phyloP scores from a whole-genome alignment of 1,140 invertebrate genomes.

The Pogonomyrmex californicus region DNA sequence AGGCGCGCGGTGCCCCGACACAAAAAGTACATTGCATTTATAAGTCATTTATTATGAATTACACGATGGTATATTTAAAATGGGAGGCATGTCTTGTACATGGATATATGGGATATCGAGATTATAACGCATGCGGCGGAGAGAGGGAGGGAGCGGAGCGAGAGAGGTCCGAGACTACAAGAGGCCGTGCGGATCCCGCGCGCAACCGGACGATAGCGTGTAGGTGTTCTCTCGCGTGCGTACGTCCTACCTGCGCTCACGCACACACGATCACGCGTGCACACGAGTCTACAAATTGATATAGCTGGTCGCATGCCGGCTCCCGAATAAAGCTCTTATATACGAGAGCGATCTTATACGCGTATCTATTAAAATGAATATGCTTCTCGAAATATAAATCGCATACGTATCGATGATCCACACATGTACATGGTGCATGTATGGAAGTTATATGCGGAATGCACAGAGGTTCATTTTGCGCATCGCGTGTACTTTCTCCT shows the following conservation, averaged over 20 bases:
- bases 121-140: conserved; percentile 85
- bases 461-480: not conserved
- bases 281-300: conserved; percentile 77
- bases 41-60: conserved; percentile 88
- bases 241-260: conserved; percentile 58
- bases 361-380: conserved; percentile 52
- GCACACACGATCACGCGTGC: conserved; percentile 34
- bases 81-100: conserved; percentile 85
- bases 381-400: conserved; percentile 24
- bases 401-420: not conserved
- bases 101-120: conserved; percentile 87
- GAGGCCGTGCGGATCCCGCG: conserved; percentile 56
- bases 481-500: not conserved
- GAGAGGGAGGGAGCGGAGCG: conserved; percentile 39
- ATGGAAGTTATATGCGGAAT: not conserved
- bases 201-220: conserved; percentile 72
- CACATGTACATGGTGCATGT: not conserved
- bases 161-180: conserved; percentile 68
- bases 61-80: conserved; percentile 87
- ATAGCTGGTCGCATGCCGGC: conserved; percentile 69
- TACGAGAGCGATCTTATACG: conserved; percentile 52
- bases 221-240: conserved; percentile 69
- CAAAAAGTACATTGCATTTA: conserved; percentile 86
- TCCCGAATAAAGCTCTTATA: conserved; percentile 71
- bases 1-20: conserved; percentile 64